A percentile compares a stretch with the other conserved stretches of the same genome.
Evolutionary conservation across 2,113 vertebrate species (phyloP).

Genomic region (Cynopterus brachyotis): DNA sequence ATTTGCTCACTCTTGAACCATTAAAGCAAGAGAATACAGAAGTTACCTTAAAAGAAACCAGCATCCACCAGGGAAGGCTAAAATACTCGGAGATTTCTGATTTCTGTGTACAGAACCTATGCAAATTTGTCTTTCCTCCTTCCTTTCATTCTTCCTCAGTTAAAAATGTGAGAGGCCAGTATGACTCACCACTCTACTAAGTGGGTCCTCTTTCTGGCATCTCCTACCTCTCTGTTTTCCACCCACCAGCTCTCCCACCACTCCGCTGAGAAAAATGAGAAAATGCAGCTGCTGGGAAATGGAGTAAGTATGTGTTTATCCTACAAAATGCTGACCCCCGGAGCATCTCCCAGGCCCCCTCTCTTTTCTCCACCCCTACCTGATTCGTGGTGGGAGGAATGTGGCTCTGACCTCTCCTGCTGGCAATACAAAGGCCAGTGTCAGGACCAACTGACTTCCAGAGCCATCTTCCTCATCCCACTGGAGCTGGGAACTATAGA

Average conservation of each 20-base stretch:
- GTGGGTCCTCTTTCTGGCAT: not conserved
- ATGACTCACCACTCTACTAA: not conserved
- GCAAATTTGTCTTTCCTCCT: not conserved
- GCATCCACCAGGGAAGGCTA: not conserved
- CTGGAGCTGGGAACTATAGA: accelerated
- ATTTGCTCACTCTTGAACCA: not conserved
- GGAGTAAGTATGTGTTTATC: not conserved
- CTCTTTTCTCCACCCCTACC: not conserved
- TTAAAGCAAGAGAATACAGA: not conserved
- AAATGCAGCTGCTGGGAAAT: not conserved
- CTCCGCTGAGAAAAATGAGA: not conserved
- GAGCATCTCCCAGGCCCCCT: accelerated
- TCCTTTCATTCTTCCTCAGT: not conserved
- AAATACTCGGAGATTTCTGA: not conserved
- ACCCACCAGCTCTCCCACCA: not conserved
- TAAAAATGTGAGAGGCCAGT: not conserved
- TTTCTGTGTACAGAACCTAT: not conserved
- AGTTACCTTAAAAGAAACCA: not conserved
- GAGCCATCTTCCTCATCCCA: not conserved
- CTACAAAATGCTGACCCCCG: not conserved
- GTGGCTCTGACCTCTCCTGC: not conserved
- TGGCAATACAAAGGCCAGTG: not conserved
- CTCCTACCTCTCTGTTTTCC: not conserved
- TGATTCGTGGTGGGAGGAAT: not conserved
- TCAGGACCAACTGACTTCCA: not conserved